phyloP scores from a whole-genome alignment of 2,888 invertebrate species.

The Amaurobius ferox region DNA sequence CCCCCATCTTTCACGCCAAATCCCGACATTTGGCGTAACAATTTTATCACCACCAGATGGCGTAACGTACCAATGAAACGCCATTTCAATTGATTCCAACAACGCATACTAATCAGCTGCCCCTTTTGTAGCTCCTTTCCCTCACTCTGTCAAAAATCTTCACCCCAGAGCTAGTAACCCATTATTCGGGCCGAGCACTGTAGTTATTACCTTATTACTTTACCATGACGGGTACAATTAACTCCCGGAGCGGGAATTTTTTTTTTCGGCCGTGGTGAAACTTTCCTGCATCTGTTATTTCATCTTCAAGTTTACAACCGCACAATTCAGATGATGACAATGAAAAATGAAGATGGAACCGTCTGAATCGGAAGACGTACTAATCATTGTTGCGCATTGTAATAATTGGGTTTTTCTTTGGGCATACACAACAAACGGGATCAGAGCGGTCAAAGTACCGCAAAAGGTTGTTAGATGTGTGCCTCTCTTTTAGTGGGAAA shows the following conservation, averaged over 20 bases:
- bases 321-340: background rate
- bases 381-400: background rate
- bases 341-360: constrained; percentile 12
- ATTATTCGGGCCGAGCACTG: background rate
- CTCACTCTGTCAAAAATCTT: constrained; percentile 5
- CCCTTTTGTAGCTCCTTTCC: background rate
- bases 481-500: too few species aligned
- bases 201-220: constrained; percentile 14
- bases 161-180: background rate
- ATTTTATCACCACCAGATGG: too few species aligned
- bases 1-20: too few species aligned
- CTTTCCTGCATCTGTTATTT: background rate
- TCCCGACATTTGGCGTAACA: too few species aligned
- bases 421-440: too few species aligned
- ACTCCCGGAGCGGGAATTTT: background rate
- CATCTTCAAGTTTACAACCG: background rate
- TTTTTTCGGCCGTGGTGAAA: background rate
- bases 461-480: too few species aligned
- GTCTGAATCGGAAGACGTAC: background rate
- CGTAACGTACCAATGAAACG: too few species aligned
- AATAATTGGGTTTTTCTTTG: constrained; percentile 6
- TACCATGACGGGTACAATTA: constrained; percentile 12
- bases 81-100: too few species aligned
- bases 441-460: too few species aligned
- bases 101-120: background rate